These are phyloP conservation scores for Melangyna quadrimaculata DNA, from an alignment of 2,888 invertebrate genomes.

Conservation along the genomic window DNA sequence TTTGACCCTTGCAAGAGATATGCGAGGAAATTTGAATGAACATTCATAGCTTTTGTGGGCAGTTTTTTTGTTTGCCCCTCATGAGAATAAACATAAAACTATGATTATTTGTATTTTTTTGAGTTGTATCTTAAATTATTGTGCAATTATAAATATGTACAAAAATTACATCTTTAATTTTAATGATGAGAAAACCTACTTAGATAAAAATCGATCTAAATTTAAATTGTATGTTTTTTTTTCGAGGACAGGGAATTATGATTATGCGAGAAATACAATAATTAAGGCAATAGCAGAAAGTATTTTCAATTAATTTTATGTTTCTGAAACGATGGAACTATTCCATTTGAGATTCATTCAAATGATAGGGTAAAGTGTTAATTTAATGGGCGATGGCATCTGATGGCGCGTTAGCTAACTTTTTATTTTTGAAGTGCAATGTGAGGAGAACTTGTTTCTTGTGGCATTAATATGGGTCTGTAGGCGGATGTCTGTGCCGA, in stretches of 20 bases:
- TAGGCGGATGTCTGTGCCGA: conserved; percentile 7
- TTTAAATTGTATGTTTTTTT: neutral
- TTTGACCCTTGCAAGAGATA: conserved; percentile 53
- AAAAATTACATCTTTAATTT: neutral
- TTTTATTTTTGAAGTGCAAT: conserved; percentile 43
- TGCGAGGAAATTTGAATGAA: neutral
- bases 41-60: neutral
- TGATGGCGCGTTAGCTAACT: conserved; percentile 2
- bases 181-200: neutral
- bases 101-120: neutral
- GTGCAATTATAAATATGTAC: neutral
- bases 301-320: neutral
- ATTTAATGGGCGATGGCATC: conserved; percentile 41
- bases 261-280: conserved; percentile 23
- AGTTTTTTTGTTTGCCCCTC: neutral
- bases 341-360: conserved; percentile 52
- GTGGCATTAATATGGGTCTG: conserved; percentile 11
- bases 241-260: neutral
- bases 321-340: neutral
- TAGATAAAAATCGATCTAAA: conserved; percentile 49
- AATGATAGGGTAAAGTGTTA: conserved; percentile 44
- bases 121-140: conserved; percentile 12
- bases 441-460: conserved; percentile 27
- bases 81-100: neutral
- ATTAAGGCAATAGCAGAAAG: neutral